phyloP scores from a whole-genome alignment of 2,113 vertebrate species.

The Myiopsitta monachus region DNA sequence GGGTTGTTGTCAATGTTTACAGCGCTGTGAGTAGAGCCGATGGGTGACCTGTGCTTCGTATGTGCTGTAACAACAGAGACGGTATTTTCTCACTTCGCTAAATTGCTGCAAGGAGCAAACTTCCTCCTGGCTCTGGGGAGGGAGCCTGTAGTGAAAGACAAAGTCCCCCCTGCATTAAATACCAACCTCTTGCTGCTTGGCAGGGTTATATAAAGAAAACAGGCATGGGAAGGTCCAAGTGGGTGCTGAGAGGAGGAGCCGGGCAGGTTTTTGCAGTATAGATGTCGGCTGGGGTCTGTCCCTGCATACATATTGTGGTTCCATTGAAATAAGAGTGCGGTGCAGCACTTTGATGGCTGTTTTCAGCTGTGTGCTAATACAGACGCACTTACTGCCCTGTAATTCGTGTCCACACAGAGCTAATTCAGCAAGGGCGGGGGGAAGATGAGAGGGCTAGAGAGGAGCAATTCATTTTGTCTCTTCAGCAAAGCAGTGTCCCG shows the following conservation, averaged over 20 bases:
- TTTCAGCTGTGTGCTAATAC: neutral
- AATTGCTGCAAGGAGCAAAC: neutral
- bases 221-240: rapidly evolving
- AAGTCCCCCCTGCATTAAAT: neutral
- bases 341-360: neutral
- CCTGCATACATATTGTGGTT: neutral
- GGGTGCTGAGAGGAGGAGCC: neutral
- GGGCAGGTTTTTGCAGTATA: neutral
- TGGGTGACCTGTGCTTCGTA: neutral
- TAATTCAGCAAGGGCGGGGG: neutral
- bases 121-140: neutral
- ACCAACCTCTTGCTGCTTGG: neutral
- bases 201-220: neutral
- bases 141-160: neutral
- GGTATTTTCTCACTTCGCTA: neutral
- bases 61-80: neutral
- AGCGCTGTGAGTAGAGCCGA: neutral
- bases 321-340: neutral
- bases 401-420: neutral
- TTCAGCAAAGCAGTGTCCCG: neutral
- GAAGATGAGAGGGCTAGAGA: neutral
- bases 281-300: neutral
- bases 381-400: neutral
- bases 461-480: neutral
- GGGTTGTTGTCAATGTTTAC: neutral